phyloP scores from a whole-genome alignment of 2,888 invertebrate species.

The Polia nebulosa region DNA sequence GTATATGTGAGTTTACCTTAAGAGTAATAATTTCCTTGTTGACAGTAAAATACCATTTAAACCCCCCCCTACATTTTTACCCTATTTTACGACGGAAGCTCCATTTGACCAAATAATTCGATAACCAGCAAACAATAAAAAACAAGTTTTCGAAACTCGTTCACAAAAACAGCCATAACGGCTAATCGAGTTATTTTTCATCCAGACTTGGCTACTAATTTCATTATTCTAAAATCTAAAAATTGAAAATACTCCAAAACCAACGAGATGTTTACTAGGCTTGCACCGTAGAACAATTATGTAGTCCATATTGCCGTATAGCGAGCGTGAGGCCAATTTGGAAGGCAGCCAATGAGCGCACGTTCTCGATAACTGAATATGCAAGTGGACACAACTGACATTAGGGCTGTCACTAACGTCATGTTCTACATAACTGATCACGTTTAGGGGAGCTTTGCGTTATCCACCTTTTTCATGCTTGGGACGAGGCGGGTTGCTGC shows the following conservation, averaged over 20 bases:
- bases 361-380: slow-evolving; percentile 85
- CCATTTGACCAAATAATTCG: neutral
- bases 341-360: slow-evolving; percentile 82
- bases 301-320: slow-evolving; percentile 66
- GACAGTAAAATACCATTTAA: too few relatives aligned
- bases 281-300: slow-evolving; percentile 72
- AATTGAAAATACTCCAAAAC: slow-evolving; percentile 42
- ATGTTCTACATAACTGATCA: slow-evolving; percentile 50
- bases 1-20: slow-evolving; percentile 35
- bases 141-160: neutral
- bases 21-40: neutral
- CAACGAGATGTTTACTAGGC: slow-evolving; percentile 42
- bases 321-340: slow-evolving; percentile 80
- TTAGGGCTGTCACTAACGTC: slow-evolving; percentile 70
- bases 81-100: too few relatives aligned
- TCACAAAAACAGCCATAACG: slow-evolving; percentile 16
- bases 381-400: slow-evolving; percentile 78
- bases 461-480: neutral
- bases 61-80: too few relatives aligned
- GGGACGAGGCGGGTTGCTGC: too few relatives aligned
- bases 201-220: slow-evolving; percentile 42
- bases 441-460: slow-evolving; percentile 22
- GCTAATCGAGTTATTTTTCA: slow-evolving; percentile 43
- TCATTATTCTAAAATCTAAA: slow-evolving; percentile 46
- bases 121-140: neutral